A percentile compares a stretch with the other conserved stretches of the same genome.
Conservation (phyloP, 1,140 invertebrate species). For the Drosophila nikananu region DNA sequence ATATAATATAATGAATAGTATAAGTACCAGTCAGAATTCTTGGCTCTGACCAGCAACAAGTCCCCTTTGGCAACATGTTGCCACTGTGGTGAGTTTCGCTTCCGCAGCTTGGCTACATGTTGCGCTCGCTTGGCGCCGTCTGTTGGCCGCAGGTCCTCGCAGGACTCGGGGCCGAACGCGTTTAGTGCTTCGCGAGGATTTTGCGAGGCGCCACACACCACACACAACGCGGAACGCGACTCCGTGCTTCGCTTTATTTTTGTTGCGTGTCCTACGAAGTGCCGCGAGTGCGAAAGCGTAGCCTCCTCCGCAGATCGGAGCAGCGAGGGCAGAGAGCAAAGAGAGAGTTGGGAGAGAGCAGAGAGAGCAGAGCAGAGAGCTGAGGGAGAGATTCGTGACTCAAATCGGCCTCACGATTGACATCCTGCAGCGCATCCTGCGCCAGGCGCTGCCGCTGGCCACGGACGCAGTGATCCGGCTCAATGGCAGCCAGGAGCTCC, state of each 20-base stretch:
- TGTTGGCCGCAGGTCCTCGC: conserved; percentile 23
- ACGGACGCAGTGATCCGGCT: conserved; percentile 49
- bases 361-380: neutral
- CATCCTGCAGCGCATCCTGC: conserved; percentile 35
- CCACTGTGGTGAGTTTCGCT: conserved; percentile 53
- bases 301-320: conserved; percentile 5
- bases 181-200: conserved; percentile 63
- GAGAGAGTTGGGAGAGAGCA: neutral
- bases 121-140: conserved; percentile 11
- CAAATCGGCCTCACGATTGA: conserved; percentile 62
- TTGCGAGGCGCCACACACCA: conserved; percentile 62
- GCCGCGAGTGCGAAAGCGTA: conserved; percentile 11
- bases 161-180: conserved; percentile 15
- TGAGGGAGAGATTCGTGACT: neutral
- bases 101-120: conserved; percentile 25
- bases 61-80: conserved; percentile 63
- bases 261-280: conserved; percentile 32
- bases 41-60: conserved; percentile 41
- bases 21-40: neutral
- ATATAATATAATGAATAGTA: neutral
- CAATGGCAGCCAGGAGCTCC: conserved; percentile 51
- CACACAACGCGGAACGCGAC: conserved; percentile 47
- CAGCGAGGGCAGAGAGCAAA: neutral
- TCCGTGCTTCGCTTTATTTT: conserved; percentile 31
- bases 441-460: conserved; percentile 63